phyloP scores from a whole-genome alignment of 2,113 vertebrate species.

The Eurypyga helias region DNA sequence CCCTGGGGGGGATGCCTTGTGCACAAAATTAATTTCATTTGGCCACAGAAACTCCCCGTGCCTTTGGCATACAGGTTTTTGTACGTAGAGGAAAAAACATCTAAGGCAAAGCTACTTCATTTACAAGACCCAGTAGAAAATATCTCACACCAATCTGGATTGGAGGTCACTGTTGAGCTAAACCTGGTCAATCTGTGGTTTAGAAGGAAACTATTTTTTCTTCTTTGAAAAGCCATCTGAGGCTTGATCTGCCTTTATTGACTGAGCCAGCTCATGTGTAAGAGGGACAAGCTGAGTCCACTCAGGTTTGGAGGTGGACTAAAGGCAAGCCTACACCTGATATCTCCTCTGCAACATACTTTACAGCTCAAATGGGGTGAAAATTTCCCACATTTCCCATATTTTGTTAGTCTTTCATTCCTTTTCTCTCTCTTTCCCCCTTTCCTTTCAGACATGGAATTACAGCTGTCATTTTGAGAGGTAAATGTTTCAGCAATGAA shows the following conservation, averaged over 20 bases:
- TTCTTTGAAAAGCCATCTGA: neutral
- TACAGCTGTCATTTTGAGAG: neutral
- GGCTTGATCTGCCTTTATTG: neutral
- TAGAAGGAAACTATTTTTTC: neutral
- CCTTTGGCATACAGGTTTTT: neutral
- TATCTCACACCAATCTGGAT: neutral
- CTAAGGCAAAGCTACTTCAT: neutral
- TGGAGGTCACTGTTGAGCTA: neutral
- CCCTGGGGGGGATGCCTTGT: neutral
- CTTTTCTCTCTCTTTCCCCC: neutral
- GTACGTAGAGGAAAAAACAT: neutral
- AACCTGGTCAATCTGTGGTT: neutral
- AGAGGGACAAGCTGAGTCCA: neutral
- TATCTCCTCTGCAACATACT: neutral
- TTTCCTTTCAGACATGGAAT: neutral
- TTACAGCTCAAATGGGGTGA: neutral
- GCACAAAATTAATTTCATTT: constrained; percentile 24
- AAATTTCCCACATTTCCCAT: neutral
- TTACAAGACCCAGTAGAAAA: neutral
- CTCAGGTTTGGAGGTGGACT: neutral
- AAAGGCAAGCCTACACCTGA: neutral
- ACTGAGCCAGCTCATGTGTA: neutral
- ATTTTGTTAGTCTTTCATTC: neutral
- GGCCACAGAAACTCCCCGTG: constrained; percentile 30
- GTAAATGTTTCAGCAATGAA: neutral